Conservation (phyloP, 2,888 invertebrate species). For the Eulithis testata region DNA sequence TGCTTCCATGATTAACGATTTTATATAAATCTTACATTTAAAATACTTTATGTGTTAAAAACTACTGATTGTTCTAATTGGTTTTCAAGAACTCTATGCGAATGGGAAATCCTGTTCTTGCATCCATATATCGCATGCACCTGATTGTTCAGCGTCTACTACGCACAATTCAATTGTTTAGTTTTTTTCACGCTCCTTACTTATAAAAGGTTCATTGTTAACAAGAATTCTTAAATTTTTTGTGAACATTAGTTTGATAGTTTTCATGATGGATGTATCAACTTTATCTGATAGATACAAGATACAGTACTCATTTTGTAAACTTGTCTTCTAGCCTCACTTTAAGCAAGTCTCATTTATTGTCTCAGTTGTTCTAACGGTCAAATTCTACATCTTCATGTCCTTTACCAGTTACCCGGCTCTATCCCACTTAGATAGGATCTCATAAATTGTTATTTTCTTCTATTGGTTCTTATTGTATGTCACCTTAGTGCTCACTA, state of each 20-base stretch:
- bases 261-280: neutral
- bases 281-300: too few relatives aligned
- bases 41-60: conserved; percentile 11
- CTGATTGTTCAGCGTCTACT: conserved; percentile 8
- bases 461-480: too few relatives aligned
- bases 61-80: conserved; percentile 20
- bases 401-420: too few relatives aligned
- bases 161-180: conserved; percentile 7
- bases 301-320: too few relatives aligned
- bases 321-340: too few relatives aligned
- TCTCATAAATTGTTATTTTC: too few relatives aligned
- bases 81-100: conserved; percentile 23
- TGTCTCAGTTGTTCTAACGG: too few relatives aligned
- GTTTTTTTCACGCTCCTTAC: conserved; percentile 6
- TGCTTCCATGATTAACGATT: conserved; percentile 29
- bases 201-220: too few relatives aligned
- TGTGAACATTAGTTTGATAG: neutral
- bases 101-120: conserved; percentile 24
- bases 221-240: neutral
- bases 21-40: conserved; percentile 1
- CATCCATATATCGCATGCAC: neutral
- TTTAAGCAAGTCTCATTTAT: too few relatives aligned
- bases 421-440: too few relatives aligned
- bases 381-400: too few relatives aligned
- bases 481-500: too few relatives aligned